Percentiles rank a stretch among this genome's conserved stretches.
These are phyloP conservation scores for Bugula neritina DNA, from an alignment of 2,888 invertebrate genomes.

Conservation along the genomic window DNA sequence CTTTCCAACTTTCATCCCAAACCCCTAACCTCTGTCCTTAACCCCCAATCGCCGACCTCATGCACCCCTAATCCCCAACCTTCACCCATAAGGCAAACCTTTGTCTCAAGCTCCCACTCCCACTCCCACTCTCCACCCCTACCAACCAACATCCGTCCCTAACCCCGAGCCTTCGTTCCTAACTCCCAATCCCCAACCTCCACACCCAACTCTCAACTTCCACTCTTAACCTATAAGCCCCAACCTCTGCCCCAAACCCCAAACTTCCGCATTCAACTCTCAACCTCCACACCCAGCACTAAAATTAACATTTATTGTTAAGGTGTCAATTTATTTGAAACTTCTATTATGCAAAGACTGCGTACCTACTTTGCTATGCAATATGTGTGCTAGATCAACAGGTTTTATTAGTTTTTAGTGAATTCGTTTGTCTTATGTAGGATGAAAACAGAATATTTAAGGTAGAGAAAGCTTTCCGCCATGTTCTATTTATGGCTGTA, in stretches of 20 bases:
- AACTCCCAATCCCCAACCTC: not conserved
- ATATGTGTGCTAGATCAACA: no score
- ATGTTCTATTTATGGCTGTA: no score
- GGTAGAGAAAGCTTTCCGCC: no score
- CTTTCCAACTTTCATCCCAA: not conserved
- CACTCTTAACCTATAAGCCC: constrained; percentile 7
- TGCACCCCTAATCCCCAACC: not conserved
- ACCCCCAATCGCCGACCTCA: not conserved
- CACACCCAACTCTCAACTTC: not conserved
- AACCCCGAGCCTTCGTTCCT: not conserved
- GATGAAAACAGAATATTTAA: no score
- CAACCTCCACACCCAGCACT: not conserved
- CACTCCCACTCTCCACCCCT: not conserved
- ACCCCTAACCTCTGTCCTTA: not conserved
- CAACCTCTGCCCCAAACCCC: no score
- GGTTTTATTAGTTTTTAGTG: no score
- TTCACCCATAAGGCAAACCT: not conserved
- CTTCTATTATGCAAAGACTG: no score
- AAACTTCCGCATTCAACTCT: not conserved
- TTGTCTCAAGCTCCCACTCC: not conserved
- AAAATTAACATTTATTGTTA: no score
- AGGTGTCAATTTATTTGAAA: no score
- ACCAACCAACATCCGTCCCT: not conserved
- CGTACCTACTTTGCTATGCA: no score
- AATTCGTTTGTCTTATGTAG: no score